Evolutionary conservation across 2,113 vertebrate species (phyloP).

Genomic region (Sterrhoptilus dennistouni): DNA sequence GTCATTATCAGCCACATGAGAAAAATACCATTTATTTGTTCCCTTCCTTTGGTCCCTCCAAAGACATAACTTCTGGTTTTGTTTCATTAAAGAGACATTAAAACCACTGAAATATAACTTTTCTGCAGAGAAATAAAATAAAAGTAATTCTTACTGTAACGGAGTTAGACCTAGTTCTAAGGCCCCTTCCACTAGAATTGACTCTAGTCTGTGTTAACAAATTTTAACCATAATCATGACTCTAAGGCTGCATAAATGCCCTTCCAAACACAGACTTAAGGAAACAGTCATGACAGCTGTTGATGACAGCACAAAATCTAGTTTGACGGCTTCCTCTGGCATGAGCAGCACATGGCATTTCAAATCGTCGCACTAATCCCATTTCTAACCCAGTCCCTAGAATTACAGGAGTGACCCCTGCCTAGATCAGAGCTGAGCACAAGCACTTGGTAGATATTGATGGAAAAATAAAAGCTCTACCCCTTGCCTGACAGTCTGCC

Average conservation of each 20-base stretch:
- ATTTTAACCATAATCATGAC: not conserved
- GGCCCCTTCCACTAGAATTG: not conserved
- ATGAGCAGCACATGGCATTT: not conserved
- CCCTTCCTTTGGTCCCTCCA: not conserved
- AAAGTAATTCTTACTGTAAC: not conserved
- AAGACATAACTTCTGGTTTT: slow-evolving; percentile 17
- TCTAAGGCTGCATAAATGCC: not conserved
- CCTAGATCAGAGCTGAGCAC: not conserved
- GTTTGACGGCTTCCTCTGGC: not conserved
- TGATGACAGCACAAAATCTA: slow-evolving; percentile 19
- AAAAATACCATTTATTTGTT: slow-evolving; percentile 57
- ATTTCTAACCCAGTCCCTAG: not conserved
- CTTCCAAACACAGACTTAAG: slow-evolving; percentile 6
- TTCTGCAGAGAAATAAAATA: not conserved
- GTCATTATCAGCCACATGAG: slow-evolving; percentile 31
- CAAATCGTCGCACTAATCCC: not conserved
- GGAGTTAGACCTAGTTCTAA: not conserved
- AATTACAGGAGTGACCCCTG: not conserved
- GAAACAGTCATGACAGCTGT: slow-evolving; percentile 20
- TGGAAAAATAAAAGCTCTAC: not conserved
- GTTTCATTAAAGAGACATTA: slow-evolving; percentile 8
- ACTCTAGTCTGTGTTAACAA: not conserved
- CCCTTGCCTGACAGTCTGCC: not conserved
- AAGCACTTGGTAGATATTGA: not conserved
- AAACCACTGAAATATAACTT: not conserved